Percentiles rank a stretch among this genome's conserved stretches.
These are phyloP conservation scores for Protophormia terraenovae DNA, from an alignment of 2,888 invertebrate species.

Conservation along the genomic window DNA sequence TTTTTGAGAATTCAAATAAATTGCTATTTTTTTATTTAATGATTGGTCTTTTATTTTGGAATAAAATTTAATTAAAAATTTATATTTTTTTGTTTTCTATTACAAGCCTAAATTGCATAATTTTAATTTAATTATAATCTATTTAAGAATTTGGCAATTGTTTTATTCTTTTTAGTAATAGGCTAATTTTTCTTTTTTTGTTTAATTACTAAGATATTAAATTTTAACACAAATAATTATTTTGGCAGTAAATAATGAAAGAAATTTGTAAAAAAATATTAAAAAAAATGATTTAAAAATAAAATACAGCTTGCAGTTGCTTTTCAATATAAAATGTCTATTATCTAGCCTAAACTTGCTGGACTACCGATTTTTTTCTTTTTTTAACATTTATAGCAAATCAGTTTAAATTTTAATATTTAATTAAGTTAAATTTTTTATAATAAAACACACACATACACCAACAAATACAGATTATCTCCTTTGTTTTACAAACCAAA, in stretches of 20 bases:
- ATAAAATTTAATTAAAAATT: not conserved
- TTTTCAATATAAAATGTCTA: too few relatives aligned
- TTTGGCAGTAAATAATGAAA: slow-evolving; percentile 43
- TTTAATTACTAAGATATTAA: not conserved
- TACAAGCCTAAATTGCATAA: slow-evolving; percentile 24
- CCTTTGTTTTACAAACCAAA: slow-evolving; percentile 19
- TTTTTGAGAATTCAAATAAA: not conserved
- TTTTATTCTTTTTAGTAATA: not conserved
- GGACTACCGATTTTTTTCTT: not conserved
- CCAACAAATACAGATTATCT: not conserved
- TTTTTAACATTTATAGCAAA: not conserved
- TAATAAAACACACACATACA: slow-evolving; percentile 39
- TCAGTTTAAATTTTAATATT: not conserved
- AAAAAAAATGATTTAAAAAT: too few relatives aligned
- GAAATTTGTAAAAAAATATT: not conserved
- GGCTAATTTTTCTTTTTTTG: not conserved
- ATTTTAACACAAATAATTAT: slow-evolving; percentile 9
- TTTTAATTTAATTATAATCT: slow-evolving; percentile 19
- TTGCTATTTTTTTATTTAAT: not conserved
- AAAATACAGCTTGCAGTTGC: too few relatives aligned
- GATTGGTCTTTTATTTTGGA: slow-evolving; percentile 36
- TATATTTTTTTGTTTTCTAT: not conserved
- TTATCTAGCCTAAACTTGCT: not conserved
- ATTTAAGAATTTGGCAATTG: not conserved
- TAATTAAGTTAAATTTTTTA: not conserved